Percentiles rank a stretch among this genome's conserved stretches.
These are phyloP conservation scores for Heliconius eleuchia DNA, from an alignment of 1,140 invertebrate genomes.

Conservation along the genomic window DNA sequence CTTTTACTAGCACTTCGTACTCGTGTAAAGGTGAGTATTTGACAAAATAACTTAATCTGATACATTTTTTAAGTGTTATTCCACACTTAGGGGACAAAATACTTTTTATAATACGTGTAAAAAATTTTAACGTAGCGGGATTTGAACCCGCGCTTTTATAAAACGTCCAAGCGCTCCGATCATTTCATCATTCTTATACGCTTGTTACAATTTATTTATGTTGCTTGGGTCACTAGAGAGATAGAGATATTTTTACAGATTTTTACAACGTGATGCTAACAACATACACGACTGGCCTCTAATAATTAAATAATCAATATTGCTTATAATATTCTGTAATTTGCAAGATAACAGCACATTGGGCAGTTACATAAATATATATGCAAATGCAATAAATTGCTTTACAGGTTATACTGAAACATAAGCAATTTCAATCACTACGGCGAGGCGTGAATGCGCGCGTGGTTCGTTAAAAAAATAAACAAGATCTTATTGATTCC, in stretches of 20 bases:
- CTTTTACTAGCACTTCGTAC: background rate
- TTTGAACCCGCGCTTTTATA: no score
- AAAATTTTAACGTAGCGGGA: background rate
- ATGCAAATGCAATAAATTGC: background rate
- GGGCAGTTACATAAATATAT: background rate
- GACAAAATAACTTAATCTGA: background rate
- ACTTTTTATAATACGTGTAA: background rate
- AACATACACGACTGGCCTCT: no score
- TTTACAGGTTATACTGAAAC: background rate
- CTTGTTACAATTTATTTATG: no score
- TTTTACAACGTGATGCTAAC: no score
- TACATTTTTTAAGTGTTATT: background rate
- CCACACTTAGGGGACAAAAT: background rate
- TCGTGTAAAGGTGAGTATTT: background rate
- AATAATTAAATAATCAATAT: no score
- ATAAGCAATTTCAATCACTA: slow-evolving; percentile 23
- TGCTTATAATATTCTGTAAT: background rate
- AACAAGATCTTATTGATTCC: slow-evolving; percentile 42
- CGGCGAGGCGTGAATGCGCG: slow-evolving; percentile 11
- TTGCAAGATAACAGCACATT: background rate
- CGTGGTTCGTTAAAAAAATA: slow-evolving; percentile 39
- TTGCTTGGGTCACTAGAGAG: no score
- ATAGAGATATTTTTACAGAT: no score
- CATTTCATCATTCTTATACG: no score
- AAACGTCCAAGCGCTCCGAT: no score